Evolutionary conservation across 2,113 vertebrate species (phyloP).

Genomic region (Speoplatyrhinus poulsoni): DNA sequence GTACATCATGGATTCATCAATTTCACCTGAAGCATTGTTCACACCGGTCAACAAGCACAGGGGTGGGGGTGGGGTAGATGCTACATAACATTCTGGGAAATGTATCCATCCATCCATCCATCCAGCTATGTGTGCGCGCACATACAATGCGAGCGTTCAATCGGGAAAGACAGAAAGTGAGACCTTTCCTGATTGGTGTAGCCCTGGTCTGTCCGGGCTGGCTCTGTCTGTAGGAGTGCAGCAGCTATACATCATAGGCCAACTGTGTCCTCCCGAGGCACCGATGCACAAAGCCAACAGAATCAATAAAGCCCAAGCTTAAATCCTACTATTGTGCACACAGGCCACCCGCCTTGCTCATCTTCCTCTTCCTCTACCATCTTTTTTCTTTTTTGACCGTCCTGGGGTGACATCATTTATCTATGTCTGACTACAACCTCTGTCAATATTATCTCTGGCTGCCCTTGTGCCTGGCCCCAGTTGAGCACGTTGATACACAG

Average conservation of each 20-base stretch:
- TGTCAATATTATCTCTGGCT: constrained; percentile 70
- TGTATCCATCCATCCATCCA: no score
- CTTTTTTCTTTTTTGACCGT: constrained; percentile 3
- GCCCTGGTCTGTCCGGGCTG: constrained; percentile 32
- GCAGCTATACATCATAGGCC: constrained; percentile 67
- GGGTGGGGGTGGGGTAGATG: not conserved
- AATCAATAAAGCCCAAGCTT: constrained; percentile 66
- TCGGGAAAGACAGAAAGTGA: constrained; percentile 4
- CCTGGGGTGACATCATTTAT: constrained; percentile 55
- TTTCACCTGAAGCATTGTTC: constrained; percentile 21
- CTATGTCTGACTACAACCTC: constrained; percentile 48
- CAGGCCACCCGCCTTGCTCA: constrained; percentile 5
- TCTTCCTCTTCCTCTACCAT: constrained; percentile 31
- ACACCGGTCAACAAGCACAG: constrained; percentile 42
- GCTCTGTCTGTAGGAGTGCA: constrained; percentile 38
- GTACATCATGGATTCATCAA: constrained; percentile 31
- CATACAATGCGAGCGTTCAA: not conserved
- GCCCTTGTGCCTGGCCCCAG: constrained; percentile 51
- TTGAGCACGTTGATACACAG: constrained; percentile 60
- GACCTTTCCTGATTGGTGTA: constrained; percentile 43
- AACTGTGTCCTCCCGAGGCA: constrained; percentile 57
- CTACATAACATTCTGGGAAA: no score
- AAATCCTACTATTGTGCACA: constrained; percentile 43
- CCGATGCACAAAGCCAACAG: constrained; percentile 64
- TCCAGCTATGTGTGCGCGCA: not conserved